These are phyloP conservation scores for Jordanella pulchra DNA, from an alignment of 2,797 vertebrate genomes.

Conservation along the genomic window DNA sequence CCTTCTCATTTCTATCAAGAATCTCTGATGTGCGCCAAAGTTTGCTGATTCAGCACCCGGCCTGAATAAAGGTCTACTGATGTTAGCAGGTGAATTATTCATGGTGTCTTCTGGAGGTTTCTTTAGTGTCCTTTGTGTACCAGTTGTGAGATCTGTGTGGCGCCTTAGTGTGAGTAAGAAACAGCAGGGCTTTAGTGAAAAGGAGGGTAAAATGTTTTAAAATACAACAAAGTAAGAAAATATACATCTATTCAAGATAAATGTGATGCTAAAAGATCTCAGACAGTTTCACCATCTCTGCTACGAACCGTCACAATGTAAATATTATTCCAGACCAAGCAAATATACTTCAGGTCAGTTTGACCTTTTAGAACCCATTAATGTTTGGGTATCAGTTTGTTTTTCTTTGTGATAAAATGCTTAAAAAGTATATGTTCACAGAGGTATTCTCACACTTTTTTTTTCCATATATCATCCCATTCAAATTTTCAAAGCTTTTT, in stretches of 20 bases:
- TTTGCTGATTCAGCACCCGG: slow-evolving; percentile 54
- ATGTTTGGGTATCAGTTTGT: neutral
- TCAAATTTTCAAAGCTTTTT: neutral
- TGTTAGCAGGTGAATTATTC: slow-evolving; percentile 54
- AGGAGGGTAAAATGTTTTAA: slow-evolving; percentile 7
- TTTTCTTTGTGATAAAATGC: neutral
- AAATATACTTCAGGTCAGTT: neutral
- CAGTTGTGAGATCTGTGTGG: slow-evolving; percentile 21
- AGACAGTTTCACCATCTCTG: neutral
- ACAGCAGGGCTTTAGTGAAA: neutral
- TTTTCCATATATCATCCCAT: neutral
- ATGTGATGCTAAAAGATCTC: neutral
- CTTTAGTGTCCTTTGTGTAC: slow-evolving; percentile 34
- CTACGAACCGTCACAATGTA: neutral
- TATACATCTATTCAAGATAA: neutral
- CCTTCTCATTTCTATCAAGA: slow-evolving; percentile 51
- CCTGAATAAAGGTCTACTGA: slow-evolving; percentile 56
- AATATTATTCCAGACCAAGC: slow-evolving; percentile 6
- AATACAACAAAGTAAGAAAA: neutral
- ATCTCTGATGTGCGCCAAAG: slow-evolving; percentile 49
- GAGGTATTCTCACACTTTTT: neutral
- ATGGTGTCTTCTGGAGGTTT: slow-evolving; percentile 34
- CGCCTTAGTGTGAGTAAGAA: slow-evolving; percentile 4
- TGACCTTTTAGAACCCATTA: neutral
- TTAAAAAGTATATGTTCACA: neutral